Base-by-base conservation (phyloP, 1,140 invertebrate genomes). In the Zaprionus capensis region DNA sequence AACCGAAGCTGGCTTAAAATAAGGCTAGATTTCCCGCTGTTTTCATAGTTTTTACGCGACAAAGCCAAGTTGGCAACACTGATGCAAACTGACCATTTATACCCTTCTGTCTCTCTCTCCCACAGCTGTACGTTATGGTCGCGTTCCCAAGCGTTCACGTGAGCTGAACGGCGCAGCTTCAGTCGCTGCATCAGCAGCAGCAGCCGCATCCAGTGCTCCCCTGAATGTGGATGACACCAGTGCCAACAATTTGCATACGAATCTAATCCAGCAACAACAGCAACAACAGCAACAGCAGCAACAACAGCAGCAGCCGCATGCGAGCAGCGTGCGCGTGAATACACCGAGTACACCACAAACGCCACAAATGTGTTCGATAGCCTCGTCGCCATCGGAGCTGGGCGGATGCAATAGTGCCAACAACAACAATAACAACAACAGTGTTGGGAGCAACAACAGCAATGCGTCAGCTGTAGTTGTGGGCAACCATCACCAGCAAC, bases 71-170 rank as follows among this genome's bases (percentile, higher is more conserved):
- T 3, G 7, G 28, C 28, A 31, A 7, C 28, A 31, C 28, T 31
- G 7, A 31, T 2, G 28, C 7, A 31, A 31, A 9, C 28, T 31
- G 7, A 31, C 28, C 28, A 31, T 69, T 36, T 51, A n/a, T n/a
- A 6, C 15, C 38, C 15, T n/a, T 41, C 14, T n/a, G n/a, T 34
- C 9, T 49, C 15, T 76, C 44, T 67, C 76, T 80, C 24, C 94
- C 94, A 38, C 94, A 99, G 98, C 98, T 91, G 98, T 99, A 55
- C 94, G 98, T 86, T 99, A 99, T 94, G 98, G 98, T 56, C 95
- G 98, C 66, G 98, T 99, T 69, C 98, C 98, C 55, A 99, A 99
- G 93, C 95, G 98, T 82, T 97, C 97, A 20, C 95, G 98, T 77
- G 98, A 98, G 93, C 94, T 96, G 66, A 95, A 96, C 78, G 95